Base-by-base conservation (phyloP, 1,140 invertebrate species). In the Drosophila carrolli region DNA sequence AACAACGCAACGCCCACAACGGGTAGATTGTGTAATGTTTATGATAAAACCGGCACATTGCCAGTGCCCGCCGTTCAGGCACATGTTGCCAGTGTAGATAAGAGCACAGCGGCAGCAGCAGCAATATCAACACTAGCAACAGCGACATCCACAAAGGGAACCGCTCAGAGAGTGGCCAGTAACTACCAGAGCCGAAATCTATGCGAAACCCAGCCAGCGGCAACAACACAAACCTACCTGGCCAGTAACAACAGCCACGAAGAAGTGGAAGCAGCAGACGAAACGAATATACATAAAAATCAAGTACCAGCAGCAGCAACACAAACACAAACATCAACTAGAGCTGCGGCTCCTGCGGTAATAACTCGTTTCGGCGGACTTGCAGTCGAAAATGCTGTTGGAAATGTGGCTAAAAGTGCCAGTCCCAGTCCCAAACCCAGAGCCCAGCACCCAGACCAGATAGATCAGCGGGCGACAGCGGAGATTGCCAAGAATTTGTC, bases 401-500 rank as follows among this genome's bases (percentile, higher is more conserved):
- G 93, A 66, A 91, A 93, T 91, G 93, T 53, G 50, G 32, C 92
- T 71, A 90, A 93, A 63, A 91, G 93, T 91, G 93, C 92, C 65
- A 90, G 73, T 63, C 77, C 51, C 58, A 63, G 65, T 54, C 81
- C 13, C 27, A 78, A 66, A 19, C 78, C 75, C 70, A 88, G 78
- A 81, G 68, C 73, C 68, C 83, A 82, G 48, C 79, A 88, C 44
- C 60, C 66, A 68, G 73, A 80, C 13, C 35, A 75, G 13, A 56
- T 57, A 57, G 58, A 85, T 62, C 60, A 75, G 50, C 46, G 16
- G 4, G 8, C 48, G 27, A 9, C 48, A 13, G n/a, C 23, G 47
- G 48, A 50, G 50, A 78, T 32, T 77, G 75, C 75, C 48, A 73
- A 80, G 76, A 84, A 89, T 86, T 75, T 71, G 72, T 85, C 81